A percentile compares a stretch with the other conserved stretches of the same genome.
These are phyloP conservation scores for Plemyria rubiginata DNA, from an alignment of 2,888 invertebrate species.

Conservation along the genomic window DNA sequence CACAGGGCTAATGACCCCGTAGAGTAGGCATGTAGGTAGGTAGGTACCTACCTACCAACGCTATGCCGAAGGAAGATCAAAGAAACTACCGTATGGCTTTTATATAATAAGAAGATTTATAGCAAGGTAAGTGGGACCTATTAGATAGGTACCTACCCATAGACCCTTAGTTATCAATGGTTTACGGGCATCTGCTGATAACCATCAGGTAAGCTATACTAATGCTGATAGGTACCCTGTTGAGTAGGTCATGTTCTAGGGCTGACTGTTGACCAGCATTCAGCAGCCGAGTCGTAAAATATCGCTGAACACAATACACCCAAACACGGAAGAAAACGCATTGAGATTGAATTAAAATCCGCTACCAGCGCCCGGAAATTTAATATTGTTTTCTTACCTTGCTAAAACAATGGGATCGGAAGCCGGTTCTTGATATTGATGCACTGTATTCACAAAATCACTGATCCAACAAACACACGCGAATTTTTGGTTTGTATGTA, in stretches of 20 bases:
- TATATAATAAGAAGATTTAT: too few species aligned
- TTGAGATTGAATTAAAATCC: conserved; percentile 18
- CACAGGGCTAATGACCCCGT: too few species aligned
- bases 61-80: too few species aligned
- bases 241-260: conserved; percentile 11
- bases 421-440: conserved; percentile 67
- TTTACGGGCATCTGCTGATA: conserved; percentile 3
- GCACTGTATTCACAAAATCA: conserved; percentile 56
- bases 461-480: conserved; percentile 40
- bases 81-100: too few species aligned
- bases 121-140: background rate
- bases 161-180: conserved; percentile 1
- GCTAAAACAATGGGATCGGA: conserved; percentile 59
- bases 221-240: too few species aligned
- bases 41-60: background rate
- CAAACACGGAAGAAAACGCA: conserved; percentile 30
- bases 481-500: conserved; percentile 35
- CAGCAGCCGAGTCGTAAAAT: conserved; percentile 9
- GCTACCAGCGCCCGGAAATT: conserved; percentile 12
- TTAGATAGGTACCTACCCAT: conserved; percentile 4
- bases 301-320: conserved; percentile 18
- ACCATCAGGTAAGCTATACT: conserved; percentile 12
- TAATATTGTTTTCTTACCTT: conserved; percentile 58
- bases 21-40: too few species aligned
- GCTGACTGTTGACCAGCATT: conserved; percentile 5